Base-by-base conservation (phyloP, 2,113 vertebrate species). In the Lota lota region DNA sequence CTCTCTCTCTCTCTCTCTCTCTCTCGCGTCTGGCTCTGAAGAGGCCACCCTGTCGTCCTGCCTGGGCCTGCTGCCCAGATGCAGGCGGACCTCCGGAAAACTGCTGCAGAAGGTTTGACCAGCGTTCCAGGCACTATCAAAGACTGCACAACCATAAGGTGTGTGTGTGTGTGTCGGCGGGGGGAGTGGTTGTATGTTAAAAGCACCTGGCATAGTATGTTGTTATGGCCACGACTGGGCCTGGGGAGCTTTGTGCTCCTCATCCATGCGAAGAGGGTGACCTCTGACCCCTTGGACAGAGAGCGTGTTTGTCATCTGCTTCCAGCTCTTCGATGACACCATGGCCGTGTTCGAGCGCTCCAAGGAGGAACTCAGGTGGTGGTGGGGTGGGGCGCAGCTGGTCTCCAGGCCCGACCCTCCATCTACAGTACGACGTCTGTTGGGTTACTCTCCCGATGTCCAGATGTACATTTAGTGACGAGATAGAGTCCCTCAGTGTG, bases 1-100 rank as follows among this genome's bases (percentile, higher is more conserved):
- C 21, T 12, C 18, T 64, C 40, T 47, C 40, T 12, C 40, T 47
- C 40, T 47, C 40, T 47, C 40, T 47, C 40, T 47, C 62, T 54
- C 20, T 0, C 21, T 21, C 18, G 64, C 70, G 98, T 97, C 28
- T 88, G 95, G 96, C 70, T 94, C 95, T 4, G 97, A 98, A 88
- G 97, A 96, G 82, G 97, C 98, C 86, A 98, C 96, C 4, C 88
- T 97, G 4, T 82, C 84, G 65, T 94, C 91, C 67, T 98, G 95
- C 77, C 79, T 82, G 74, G 36, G 87, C 50, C 78, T 99, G 57
- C 21, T 92, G 71, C 88, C 79, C 71, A 93, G 93, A 66, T 83
- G 1, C 80, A 73, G 68, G 95, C 89, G 75, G 91, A 95, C 75
- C 91, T 95, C 67, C 88, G 19, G 63, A 94, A 94, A 95, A 67